Base-by-base conservation (phyloP, 2,113 vertebrate species). In the Callipepla squamata region DNA sequence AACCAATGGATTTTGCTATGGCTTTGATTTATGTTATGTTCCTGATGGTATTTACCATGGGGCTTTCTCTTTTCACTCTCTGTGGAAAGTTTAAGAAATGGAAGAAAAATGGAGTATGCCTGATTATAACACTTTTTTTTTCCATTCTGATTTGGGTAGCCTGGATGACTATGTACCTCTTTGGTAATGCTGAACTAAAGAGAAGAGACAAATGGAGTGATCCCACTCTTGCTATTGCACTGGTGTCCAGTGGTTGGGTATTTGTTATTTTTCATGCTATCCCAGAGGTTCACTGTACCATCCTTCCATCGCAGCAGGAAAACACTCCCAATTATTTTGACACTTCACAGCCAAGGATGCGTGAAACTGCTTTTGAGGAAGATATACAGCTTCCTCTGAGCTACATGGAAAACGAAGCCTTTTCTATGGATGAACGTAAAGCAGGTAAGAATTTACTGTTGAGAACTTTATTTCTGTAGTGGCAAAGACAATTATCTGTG, bases 341-440 rank as follows among this genome's bases (percentile, higher is more conserved):
- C 94, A 99, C 99, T 6, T 98, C 99, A 3, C 99, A 99, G 96
- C 98, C 99, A 0, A 97, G 99, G 84, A 98, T 99, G 98, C 98
- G 99, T 50, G 99, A 99, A 97, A 99, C 99, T 3, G 98, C 98
- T 53, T 99, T 99, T 55, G 99, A 99, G 63, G 99, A 99, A 85
- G 99, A 99, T 19, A 98, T 99, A 91, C 99, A 98, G 74, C 98
- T 99, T 80, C 98, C 99, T 7, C 97, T 99, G 89, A 98, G 99
- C 97, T 99, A 99, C 96, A 99, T 99, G 98, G 99, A 99, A 92
- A 99, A 99, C 95, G 99, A 99, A 96, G 98, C 98, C 92, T 99
- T 99, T 81, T 98, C 98, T 13, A 99, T 99, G 98, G 99, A 98
- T 50, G 99, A 99, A 19, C 98, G 98, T 90, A 98, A 98, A 19